Evolutionary conservation across 2,888 invertebrate species (phyloP), one percentile per base, ranked within the genome.

Genomic region (Cheilosia soror): DNA sequence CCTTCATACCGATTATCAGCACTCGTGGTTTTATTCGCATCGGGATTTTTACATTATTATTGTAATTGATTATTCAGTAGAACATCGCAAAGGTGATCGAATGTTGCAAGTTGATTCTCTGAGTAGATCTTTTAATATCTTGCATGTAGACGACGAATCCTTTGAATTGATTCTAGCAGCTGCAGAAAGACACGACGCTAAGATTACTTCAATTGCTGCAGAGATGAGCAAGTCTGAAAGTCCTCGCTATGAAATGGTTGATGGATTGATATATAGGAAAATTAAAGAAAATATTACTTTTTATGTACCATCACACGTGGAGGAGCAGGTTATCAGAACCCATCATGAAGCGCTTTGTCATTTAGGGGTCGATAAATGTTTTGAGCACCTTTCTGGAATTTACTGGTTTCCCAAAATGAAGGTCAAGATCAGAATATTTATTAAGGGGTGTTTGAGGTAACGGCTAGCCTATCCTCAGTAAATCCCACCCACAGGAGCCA

Each of bases 81-180:
- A 88, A 63, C 88, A 88, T 82, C 47, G 88, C 27, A 44, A 79
- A 53, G 73, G 53, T n/a, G 68, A 72, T 51, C 80, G 79, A 53
- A 90, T 90, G 90, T 51, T 51, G 20, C 90, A 90, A 78, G 89
- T 89, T 0, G 89, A 90, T 79, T 89, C 89, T 5, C 66, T 90
- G 27, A 90, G 89, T 62, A 69, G 89, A 33, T 55, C 62, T 9
- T 37, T 42, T n/a, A 77, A n/a, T n/a, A n/a, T n/a, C n/a, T n/a
- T n/a, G n/a, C n/a, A n/a, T n/a, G n/a, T n/a, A n/a, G n/a, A n/a
- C 13, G 51, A 79, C n/a, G 57, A 55, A 57, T 65, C 71, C 9
- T 65, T 79, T 72, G 71, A 65, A 25, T 82, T 72, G 62, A 58
- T 66, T 6, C 51, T 78, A 15, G 83, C 80, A 57, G 72, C 76